Evolutionary conservation across 2,888 invertebrate genomes (phyloP).

Genomic region (Stenurella melanura): DNA sequence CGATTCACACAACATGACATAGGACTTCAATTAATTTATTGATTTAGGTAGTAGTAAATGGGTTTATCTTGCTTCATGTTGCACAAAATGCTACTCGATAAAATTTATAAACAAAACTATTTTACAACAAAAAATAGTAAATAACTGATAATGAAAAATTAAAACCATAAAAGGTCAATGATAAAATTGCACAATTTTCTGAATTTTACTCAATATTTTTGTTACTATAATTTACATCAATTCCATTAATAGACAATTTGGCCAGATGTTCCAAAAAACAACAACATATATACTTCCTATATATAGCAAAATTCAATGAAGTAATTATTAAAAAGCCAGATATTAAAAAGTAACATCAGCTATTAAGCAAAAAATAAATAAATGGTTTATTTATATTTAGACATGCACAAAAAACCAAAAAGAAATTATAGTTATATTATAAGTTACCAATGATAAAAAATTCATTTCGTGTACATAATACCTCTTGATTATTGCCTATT

Average conservation of each 20-base stretch:
- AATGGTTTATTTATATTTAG: conserved; percentile 39
- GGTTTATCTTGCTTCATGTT: not conserved
- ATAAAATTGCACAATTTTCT: not conserved
- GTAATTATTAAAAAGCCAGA: not conserved
- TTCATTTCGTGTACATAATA: conserved; percentile 48
- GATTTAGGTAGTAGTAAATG: not conserved
- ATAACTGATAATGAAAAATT: not conserved
- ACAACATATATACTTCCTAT: not conserved
- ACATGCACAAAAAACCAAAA: conserved; percentile 32
- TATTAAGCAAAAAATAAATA: conserved; percentile 33
- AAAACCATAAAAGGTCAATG: not conserved
- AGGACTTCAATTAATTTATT: no score
- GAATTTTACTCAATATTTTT: not conserved
- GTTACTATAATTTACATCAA: not conserved
- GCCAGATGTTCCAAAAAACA: not conserved
- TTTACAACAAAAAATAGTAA: not conserved
- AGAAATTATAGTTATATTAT: conserved; percentile 35
- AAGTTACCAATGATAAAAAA: conserved; percentile 52
- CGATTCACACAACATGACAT: no score
- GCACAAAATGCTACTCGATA: no score
- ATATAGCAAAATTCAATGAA: not conserved
- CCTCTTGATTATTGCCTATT: conserved; percentile 43
- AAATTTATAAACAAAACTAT: not conserved
- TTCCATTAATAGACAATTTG: not conserved
- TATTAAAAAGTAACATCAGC: conserved; percentile 18